Percentiles rank a stretch among this genome's conserved stretches.
Evolutionary conservation across 2,797 vertebrate species (phyloP).

Genomic region (Hydrolagus colliei): DNA sequence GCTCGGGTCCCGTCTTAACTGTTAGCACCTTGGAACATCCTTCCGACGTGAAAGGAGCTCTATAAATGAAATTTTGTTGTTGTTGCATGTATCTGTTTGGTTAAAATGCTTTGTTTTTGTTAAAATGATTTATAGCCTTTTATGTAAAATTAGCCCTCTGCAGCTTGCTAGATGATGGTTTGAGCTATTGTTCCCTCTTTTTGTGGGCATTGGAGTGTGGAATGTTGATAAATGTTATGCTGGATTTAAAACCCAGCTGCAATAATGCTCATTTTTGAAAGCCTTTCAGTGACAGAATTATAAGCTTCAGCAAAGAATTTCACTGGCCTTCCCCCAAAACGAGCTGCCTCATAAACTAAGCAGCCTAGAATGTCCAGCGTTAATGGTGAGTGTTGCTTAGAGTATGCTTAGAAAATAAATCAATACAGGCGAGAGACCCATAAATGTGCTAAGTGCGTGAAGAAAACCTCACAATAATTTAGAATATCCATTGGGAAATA

Average conservation of each 20-base stretch:
- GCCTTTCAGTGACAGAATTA: too few relatives aligned
- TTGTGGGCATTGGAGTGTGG: background rate
- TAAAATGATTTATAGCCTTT: too few relatives aligned
- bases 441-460: background rate
- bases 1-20: too few relatives aligned
- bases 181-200: background rate
- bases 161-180: background rate
- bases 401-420: background rate
- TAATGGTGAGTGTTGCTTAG: background rate
- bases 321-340: background rate
- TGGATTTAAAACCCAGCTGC: too few relatives aligned
- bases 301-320: too few relatives aligned
- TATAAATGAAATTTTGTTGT: background rate
- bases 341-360: background rate
- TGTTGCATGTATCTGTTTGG: background rate
- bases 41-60: background rate
- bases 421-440: background rate
- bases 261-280: too few relatives aligned
- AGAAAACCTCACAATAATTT: background rate
- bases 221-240: background rate
- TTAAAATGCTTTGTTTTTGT: too few relatives aligned
- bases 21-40: too few relatives aligned
- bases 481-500: too few relatives aligned
- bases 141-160: too few relatives aligned
- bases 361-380: background rate